These are phyloP conservation scores for Altica lythri DNA, from an alignment of 2,888 invertebrate species.

Conservation along the genomic window DNA sequence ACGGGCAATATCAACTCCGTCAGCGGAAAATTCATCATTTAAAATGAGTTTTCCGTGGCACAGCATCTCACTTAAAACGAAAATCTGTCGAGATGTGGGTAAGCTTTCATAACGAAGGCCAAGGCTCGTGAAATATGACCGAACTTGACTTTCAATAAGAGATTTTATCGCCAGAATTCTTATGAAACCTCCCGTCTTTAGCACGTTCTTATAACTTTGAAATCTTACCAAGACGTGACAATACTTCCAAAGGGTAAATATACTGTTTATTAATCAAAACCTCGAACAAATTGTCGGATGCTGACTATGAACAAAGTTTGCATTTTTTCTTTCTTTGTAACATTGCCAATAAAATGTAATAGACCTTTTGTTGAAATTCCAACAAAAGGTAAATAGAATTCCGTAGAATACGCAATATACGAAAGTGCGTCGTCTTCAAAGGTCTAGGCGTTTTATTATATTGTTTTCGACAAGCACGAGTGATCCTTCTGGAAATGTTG, in stretches of 20 bases:
- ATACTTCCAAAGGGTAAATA: slow-evolving; percentile 18
- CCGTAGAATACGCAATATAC: slow-evolving; percentile 8
- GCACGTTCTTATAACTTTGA: slow-evolving; percentile 20
- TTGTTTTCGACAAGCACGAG: no score
- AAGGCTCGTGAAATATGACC: slow-evolving; percentile 27
- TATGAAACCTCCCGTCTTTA: slow-evolving; percentile 30
- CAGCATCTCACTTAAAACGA: slow-evolving; percentile 13
- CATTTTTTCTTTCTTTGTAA: slow-evolving; percentile 11
- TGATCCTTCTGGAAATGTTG: no score
- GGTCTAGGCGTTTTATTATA: not conserved
- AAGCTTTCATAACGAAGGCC: slow-evolving; percentile 28
- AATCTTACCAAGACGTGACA: slow-evolving; percentile 19
- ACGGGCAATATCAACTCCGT: slow-evolving; percentile 14
- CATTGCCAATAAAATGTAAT: slow-evolving; percentile 10
- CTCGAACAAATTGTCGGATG: slow-evolving; percentile 3
- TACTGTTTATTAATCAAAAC: slow-evolving; percentile 20
- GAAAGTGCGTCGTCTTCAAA: slow-evolving; percentile 1
- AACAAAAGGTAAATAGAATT: not conserved
- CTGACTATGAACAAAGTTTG: slow-evolving; percentile 10
- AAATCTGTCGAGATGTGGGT: slow-evolving; percentile 25
- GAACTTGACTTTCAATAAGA: slow-evolving; percentile 30
- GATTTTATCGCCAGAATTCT: slow-evolving; percentile 26
- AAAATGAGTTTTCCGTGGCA: slow-evolving; percentile 16
- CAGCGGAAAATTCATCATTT: slow-evolving; percentile 23
- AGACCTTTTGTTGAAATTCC: slow-evolving; percentile 4